These are phyloP conservation scores for Lordiphosa andalusiaca DNA, from an alignment of 2,888 invertebrate species.

Conservation along the genomic window DNA sequence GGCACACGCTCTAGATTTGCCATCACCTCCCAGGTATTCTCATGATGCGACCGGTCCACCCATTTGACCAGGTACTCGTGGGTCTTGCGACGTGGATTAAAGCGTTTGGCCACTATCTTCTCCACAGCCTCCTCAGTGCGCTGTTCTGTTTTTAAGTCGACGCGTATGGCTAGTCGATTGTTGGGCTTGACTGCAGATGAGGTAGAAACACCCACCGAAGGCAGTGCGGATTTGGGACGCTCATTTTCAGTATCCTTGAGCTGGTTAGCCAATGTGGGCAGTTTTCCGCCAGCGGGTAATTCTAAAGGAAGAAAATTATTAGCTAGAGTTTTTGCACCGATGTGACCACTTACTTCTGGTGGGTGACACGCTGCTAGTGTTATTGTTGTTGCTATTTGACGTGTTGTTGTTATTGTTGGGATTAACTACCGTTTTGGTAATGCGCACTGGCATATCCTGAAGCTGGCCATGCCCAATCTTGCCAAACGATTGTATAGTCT, in stretches of 20 bases:
- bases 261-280: constrained; percentile 54
- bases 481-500: constrained; percentile 87
- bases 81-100: constrained; percentile 88
- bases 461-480: constrained; percentile 81
- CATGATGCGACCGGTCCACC: constrained; percentile 90
- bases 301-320: constrained; percentile 19
- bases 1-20: constrained; percentile 89
- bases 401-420: constrained; percentile 60
- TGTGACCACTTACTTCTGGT: constrained; percentile 63
- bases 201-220: constrained; percentile 16
- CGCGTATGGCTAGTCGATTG: constrained; percentile 77
- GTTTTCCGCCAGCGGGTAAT: constrained; percentile 57
- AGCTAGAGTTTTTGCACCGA: constrained; percentile 1
- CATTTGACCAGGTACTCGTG: constrained; percentile 93
- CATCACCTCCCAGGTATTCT: constrained; percentile 92
- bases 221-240: constrained; percentile 47
- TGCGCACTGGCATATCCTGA: constrained; percentile 81
- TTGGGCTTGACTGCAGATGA: constrained; percentile 37
- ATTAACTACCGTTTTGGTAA: constrained; percentile 80
- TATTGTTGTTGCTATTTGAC: constrained; percentile 48
- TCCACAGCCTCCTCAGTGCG: constrained; percentile 87
- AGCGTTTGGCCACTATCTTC: constrained; percentile 91
- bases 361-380: constrained; percentile 46
- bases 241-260: constrained; percentile 69
- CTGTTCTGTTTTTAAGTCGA: constrained; percentile 55